Percentiles rank a stretch among this genome's conserved stretches.
Conservation (phyloP, 2,888 invertebrate genomes). For the Malthinus seriepunctatus region DNA sequence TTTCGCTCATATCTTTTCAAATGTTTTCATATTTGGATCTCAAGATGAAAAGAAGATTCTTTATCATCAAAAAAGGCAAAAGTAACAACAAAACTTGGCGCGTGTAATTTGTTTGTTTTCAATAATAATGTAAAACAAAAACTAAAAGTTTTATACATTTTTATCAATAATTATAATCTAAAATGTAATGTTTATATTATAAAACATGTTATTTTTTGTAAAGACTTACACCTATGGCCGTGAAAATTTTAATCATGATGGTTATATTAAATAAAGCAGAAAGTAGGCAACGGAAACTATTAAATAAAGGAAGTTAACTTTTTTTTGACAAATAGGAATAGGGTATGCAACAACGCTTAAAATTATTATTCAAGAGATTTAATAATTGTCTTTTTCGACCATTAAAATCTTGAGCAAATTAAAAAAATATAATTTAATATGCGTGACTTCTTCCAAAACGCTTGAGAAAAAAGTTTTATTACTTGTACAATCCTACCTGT, state of each 20-base stretch:
- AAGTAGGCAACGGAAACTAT: slow-evolving; percentile 37
- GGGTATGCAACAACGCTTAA: slow-evolving; percentile 32
- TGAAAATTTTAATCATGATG: slow-evolving; percentile 5
- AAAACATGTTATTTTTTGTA: not conserved
- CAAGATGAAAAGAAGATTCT: slow-evolving; percentile 11
- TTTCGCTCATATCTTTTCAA: slow-evolving; percentile 15
- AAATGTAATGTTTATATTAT: not conserved
- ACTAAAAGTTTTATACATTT: not conserved
- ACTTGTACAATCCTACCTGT: too few species aligned
- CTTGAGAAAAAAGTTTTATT: too few species aligned
- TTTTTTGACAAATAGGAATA: slow-evolving; percentile 32
- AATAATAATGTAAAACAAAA: too few species aligned
- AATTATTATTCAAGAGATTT: slow-evolving; percentile 8
- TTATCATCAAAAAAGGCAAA: not conserved
- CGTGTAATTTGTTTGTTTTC: too few species aligned
- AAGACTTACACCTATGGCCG: slow-evolving; percentile 7
- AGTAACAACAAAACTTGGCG: slow-evolving; percentile 1
- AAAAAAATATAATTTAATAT: too few species aligned
- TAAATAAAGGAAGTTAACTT: slow-evolving; percentile 35
- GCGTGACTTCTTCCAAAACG: too few species aligned
- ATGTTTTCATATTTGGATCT: slow-evolving; percentile 19
- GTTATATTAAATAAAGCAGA: slow-evolving; percentile 7
- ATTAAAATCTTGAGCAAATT: too few species aligned
- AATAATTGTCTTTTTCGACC: not conserved
- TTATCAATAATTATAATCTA: not conserved